Conservation (phyloP, 2,888 invertebrate species). For the Miltochrista miniata region DNA sequence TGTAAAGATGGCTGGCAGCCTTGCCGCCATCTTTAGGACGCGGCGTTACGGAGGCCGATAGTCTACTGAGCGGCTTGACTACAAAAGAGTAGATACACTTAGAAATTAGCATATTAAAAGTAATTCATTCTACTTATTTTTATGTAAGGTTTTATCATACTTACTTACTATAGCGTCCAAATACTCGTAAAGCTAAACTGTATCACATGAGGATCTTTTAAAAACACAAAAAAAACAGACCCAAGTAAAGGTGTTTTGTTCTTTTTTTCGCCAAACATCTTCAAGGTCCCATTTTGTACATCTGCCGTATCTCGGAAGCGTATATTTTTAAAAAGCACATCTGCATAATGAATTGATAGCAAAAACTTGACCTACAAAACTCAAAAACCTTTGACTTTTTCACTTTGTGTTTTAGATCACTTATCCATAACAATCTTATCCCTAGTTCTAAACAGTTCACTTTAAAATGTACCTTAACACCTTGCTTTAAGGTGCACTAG, state of each 20-base stretch:
- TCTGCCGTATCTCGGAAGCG: conserved; percentile 71
- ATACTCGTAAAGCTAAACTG: conserved; percentile 20
- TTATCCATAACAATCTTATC: conserved; percentile 12
- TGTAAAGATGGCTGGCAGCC: too few species aligned
- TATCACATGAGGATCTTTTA: conserved; percentile 39
- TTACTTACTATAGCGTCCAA: conserved; percentile 21
- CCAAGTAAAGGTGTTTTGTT: conserved; percentile 68
- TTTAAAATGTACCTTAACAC: conserved; percentile 32
- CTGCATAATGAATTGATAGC: conserved; percentile 80
- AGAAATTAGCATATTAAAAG: conserved; percentile 8
- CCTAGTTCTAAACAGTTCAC: neutral
- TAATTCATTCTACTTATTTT: neutral
- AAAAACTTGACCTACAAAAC: conserved; percentile 81
- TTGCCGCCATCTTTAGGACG: too few species aligned
- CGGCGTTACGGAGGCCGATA: too few species aligned
- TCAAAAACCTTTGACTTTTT: conserved; percentile 49
- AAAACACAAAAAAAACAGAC: conserved; percentile 47
- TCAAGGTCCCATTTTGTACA: conserved; percentile 71
- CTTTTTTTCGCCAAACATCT: conserved; percentile 71
- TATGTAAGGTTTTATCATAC: conserved; percentile 20
- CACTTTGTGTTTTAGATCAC: conserved; percentile 32
- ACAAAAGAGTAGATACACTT: too few species aligned
- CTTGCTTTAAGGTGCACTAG: conserved; percentile 21
- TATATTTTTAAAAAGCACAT: conserved; percentile 71
- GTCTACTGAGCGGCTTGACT: too few species aligned